Evolutionary conservation across 2,113 vertebrate genomes (phyloP).

Genomic region (Ramphastos sulfuratus): DNA sequence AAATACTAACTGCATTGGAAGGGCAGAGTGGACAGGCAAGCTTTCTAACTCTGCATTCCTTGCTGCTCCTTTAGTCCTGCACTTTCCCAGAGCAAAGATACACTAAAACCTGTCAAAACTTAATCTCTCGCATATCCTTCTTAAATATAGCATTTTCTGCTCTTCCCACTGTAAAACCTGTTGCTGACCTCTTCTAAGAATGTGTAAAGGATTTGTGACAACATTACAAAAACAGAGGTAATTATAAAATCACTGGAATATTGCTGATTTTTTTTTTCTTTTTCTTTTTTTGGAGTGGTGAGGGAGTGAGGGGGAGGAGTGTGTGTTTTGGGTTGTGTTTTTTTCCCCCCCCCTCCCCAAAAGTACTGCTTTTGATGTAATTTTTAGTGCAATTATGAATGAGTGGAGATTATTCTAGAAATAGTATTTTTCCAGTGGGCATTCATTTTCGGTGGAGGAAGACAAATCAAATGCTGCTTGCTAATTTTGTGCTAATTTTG

Average conservation of each 20-base stretch:
- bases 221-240: neutral
- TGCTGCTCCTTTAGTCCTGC: neutral
- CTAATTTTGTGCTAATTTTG: neutral
- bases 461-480: neutral
- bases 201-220: conserved; percentile 28
- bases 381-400: neutral
- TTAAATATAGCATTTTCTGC: conserved; percentile 32
- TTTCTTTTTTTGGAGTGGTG: no score
- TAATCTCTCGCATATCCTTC: conserved; percentile 57
- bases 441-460: neutral
- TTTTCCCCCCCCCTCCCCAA: neutral
- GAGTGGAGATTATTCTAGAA: neutral
- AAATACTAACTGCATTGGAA: neutral
- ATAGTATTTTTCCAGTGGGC: neutral
- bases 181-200: conserved; percentile 2
- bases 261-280: neutral
- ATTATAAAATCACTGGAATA: neutral
- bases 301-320: no score
- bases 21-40: neutral
- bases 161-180: conserved; percentile 24
- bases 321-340: neutral
- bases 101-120: conserved; percentile 38
- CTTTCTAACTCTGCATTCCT: conserved; percentile 1
- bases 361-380: neutral
- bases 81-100: conserved; percentile 20